These are phyloP conservation scores for Tholera decimalis DNA, from an alignment of 2,888 invertebrate genomes.

Conservation along the genomic window DNA sequence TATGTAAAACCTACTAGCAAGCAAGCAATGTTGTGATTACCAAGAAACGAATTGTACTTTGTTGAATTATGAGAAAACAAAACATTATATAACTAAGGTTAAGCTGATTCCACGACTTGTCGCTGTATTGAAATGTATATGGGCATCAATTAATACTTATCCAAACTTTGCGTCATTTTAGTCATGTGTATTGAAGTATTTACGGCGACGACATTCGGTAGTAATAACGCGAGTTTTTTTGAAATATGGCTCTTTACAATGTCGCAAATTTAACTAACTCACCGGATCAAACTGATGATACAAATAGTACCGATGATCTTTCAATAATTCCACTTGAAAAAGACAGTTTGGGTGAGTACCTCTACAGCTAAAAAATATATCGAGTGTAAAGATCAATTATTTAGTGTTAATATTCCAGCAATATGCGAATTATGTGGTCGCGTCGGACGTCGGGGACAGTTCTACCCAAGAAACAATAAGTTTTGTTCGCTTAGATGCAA, in stretches of 20 bases:
- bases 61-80: conserved; percentile 2
- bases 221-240: conserved; percentile 69
- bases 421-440: conserved; percentile 88
- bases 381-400: conserved; percentile 21
- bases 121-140: not conserved
- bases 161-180: conserved; percentile 56
- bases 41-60: conserved; percentile 15
- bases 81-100: conserved; percentile 7
- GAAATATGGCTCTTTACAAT: conserved; percentile 86
- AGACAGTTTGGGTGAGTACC: conserved; percentile 96
- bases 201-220: conserved; percentile 73
- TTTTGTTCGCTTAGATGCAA: conserved; percentile 86
- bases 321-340: conserved; percentile 97
- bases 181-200: conserved; percentile 86
- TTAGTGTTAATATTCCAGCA: conserved; percentile 72
- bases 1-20: conserved; percentile 1
- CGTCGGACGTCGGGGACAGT: conserved; percentile 83
- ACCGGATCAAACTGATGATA: conserved; percentile 75
- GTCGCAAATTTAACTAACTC: conserved; percentile 72
- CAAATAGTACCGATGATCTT: conserved; percentile 91
- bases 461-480: conserved; percentile 84
- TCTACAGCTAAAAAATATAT: conserved; percentile 4
- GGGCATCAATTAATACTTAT: conserved; percentile 14
- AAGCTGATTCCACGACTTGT: not conserved
- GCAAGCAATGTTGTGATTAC: conserved; percentile 29